Percentiles rank a stretch among this genome's conserved stretches.
phyloP scores from a whole-genome alignment of 35 echinoderm and acorn worm genomes.

The Ophioderma brevispina region DNA sequence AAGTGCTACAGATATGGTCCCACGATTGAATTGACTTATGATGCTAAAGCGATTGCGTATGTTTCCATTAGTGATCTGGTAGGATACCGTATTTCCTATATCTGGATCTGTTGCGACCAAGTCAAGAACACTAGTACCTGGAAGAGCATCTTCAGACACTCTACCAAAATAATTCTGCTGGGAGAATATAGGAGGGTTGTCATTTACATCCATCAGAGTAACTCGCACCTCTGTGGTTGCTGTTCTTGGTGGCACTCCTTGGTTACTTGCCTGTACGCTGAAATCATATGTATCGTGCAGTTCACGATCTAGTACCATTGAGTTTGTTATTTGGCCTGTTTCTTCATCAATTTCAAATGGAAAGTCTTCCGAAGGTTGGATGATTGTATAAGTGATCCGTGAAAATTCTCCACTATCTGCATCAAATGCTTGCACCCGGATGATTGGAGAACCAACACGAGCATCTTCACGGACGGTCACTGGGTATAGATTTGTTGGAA shows the following conservation, averaged over 20 bases:
- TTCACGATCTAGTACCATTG: slow-evolving; percentile 76
- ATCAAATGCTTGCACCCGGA: slow-evolving; percentile 76
- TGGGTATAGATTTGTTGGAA: slow-evolving; percentile 80
- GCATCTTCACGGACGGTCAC: slow-evolving; percentile 75
- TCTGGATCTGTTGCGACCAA: slow-evolving; percentile 85
- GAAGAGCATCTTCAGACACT: slow-evolving; percentile 76
- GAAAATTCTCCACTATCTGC: slow-evolving; percentile 75
- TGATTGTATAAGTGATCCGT: slow-evolving; percentile 73
- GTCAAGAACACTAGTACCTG: slow-evolving; percentile 61
- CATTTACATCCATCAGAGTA: slow-evolving; percentile 87
- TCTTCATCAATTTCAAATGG: slow-evolving; percentile 83
- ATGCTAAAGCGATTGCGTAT: slow-evolving; percentile 90
- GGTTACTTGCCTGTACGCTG: slow-evolving; percentile 66
- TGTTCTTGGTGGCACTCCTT: slow-evolving; percentile 66
- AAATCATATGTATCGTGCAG: slow-evolving; percentile 54
- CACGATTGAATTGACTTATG: slow-evolving; percentile 74
- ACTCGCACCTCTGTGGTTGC: slow-evolving; percentile 67
- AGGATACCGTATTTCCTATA: slow-evolving; percentile 87
- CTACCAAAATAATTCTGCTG: slow-evolving; percentile 47
- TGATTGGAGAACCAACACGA: slow-evolving; percentile 62
- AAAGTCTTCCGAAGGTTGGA: slow-evolving; percentile 40
- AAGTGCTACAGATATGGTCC: slow-evolving; percentile 71
- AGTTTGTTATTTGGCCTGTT: slow-evolving; percentile 71
- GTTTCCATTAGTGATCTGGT: slow-evolving; percentile 80
- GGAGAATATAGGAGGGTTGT: slow-evolving; percentile 84